Evolutionary conservation across 2,888 invertebrate species (phyloP).

Genomic region (Euplagia quadripunctaria): DNA sequence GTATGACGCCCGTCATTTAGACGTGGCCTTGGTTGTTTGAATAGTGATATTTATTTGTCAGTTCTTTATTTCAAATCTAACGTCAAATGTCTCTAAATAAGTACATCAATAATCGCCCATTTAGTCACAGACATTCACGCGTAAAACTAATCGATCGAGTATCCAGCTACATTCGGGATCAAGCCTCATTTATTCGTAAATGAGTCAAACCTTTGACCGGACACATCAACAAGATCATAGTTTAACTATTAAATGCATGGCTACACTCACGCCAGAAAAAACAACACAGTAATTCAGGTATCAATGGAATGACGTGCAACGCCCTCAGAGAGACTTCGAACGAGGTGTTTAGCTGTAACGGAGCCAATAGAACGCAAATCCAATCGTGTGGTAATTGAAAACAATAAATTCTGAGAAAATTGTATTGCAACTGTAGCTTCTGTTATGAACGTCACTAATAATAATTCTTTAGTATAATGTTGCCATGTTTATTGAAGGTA

Average conservation of each 20-base stretch:
- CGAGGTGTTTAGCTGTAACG: background rate
- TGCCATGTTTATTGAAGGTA: background rate
- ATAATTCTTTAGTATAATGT: background rate
- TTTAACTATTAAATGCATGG: background rate
- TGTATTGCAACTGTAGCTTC: background rate
- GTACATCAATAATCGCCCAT: too few relatives aligned
- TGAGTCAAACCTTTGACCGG: too few relatives aligned
- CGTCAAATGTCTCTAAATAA: too few relatives aligned
- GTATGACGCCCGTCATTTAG: too few relatives aligned
- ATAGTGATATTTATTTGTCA: too few relatives aligned
- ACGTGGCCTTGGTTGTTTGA: too few relatives aligned
- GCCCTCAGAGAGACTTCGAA: background rate
- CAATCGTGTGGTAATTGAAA: background rate
- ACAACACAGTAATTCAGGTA: background rate
- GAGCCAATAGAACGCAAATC: constrained; percentile 1
- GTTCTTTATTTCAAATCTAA: too few relatives aligned
- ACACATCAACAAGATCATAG: too few relatives aligned
- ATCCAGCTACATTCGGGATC: too few relatives aligned
- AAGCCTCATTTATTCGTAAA: too few relatives aligned
- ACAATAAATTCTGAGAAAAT: background rate
- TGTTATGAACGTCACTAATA: constrained; percentile 3
- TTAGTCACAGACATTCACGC: too few relatives aligned
- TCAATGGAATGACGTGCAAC: background rate
- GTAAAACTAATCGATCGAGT: too few relatives aligned
- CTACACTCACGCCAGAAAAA: background rate